A percentile compares a stretch with the other conserved stretches of the same genome.
Evolutionary conservation across 2,113 vertebrate species (phyloP).

Genomic region (Mormyrus lacerda): DNA sequence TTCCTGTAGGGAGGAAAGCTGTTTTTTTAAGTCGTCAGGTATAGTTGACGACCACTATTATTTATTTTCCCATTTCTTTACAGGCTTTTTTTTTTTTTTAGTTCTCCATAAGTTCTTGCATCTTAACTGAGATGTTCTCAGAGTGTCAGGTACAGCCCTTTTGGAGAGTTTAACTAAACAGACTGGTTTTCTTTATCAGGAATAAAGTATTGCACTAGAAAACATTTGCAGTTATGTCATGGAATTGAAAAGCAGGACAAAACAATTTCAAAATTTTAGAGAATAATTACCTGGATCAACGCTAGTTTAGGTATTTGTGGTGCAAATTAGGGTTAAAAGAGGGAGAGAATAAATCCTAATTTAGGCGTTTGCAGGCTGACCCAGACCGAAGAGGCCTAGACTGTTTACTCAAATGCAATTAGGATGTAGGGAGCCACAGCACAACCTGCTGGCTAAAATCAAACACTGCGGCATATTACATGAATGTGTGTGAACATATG

Average conservation of each 20-base stretch:
- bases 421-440: background rate
- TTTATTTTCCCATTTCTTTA: constrained; percentile 32
- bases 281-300: background rate
- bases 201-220: background rate
- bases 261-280: background rate
- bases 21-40: constrained; percentile 44
- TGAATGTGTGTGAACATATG: background rate
- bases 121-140: constrained; percentile 38
- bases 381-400: background rate
- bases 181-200: background rate
- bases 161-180: background rate
- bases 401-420: background rate
- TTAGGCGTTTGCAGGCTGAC: background rate
- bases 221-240: background rate
- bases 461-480: background rate
- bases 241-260: background rate
- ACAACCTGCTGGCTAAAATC: background rate
- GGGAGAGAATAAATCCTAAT: background rate
- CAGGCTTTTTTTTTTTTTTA: constrained; percentile 27
- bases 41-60: constrained; percentile 29
- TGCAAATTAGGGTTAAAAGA: background rate
- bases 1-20: constrained; percentile 39
- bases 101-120: constrained; percentile 47
- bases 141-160: background rate
- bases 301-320: background rate